A percentile compares a stretch with the other conserved stretches of the same genome.
Evolutionary conservation across 2,797 vertebrate species (phyloP).

Genomic region (Brachyrhaphis roseni): DNA sequence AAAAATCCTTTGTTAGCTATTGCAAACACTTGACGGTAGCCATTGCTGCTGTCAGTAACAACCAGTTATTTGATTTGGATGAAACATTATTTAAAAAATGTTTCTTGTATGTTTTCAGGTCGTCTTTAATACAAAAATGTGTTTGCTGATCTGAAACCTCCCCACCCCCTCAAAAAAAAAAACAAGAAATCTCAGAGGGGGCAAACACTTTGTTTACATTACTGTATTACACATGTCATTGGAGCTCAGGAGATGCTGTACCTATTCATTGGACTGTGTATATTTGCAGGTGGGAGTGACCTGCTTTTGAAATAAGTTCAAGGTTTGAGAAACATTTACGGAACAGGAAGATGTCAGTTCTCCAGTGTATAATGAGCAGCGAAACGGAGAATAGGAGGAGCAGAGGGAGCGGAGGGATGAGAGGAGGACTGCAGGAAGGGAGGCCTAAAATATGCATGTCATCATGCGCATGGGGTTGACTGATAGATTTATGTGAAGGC

Average conservation of each 20-base stretch:
- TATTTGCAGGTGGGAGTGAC: conserved; percentile 49
- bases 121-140: neutral
- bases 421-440: conserved; percentile 42
- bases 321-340: conserved; percentile 53
- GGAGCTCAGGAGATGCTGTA: conserved; percentile 5
- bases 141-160: neutral
- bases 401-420: conserved; percentile 41
- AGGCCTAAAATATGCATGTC: conserved; percentile 73
- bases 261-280: conserved; percentile 1
- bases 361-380: conserved; percentile 46
- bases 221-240: conserved; percentile 12
- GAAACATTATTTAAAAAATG: neutral
- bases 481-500: conserved; percentile 71
- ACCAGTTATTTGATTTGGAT: neutral
- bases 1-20: neutral
- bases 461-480: conserved; percentile 62
- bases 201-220: neutral
- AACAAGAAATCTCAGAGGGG: neutral
- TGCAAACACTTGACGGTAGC: neutral
- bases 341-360: conserved; percentile 53
- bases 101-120: neutral
- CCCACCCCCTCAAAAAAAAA: neutral
- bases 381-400: conserved; percentile 54
- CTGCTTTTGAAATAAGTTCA: conserved; percentile 51
- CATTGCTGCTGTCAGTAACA: neutral